phyloP scores from a whole-genome alignment of 2,113 vertebrate species.

The Indri indri region DNA sequence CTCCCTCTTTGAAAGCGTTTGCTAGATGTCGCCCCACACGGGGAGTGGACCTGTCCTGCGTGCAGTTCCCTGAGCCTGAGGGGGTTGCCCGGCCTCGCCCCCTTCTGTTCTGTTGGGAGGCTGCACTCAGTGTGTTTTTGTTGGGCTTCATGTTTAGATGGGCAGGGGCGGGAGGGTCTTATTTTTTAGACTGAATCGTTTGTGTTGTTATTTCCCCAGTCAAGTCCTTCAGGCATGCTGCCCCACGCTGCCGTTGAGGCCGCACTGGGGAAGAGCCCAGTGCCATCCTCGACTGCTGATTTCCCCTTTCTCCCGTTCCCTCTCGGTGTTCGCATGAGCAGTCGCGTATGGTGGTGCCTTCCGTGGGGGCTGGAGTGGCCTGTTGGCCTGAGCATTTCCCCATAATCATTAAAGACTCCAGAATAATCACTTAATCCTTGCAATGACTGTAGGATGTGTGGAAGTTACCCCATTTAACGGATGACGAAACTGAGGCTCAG shows the following conservation, averaged over 20 bases:
- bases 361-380: not conserved
- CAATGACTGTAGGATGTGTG: not conserved
- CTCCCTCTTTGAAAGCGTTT: not conserved
- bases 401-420: not conserved
- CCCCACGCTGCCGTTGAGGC: not conserved
- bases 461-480: not conserved
- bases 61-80: not conserved
- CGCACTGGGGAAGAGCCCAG: not conserved
- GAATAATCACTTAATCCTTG: not conserved
- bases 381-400: not conserved
- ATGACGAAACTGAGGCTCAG: not conserved
- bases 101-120: not conserved
- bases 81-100: not conserved
- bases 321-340: fast-evolving
- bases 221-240: fast-evolving
- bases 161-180: not conserved
- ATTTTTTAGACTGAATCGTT: not conserved
- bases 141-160: not conserved
- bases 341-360: fast-evolving
- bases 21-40: not conserved
- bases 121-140: not conserved
- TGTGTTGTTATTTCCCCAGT: not conserved
- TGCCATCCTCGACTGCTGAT: not conserved
- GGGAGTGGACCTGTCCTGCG: not conserved
- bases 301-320: not conserved